phyloP scores from a whole-genome alignment of 2,888 invertebrate species.

The Pediacus dermestoides region DNA sequence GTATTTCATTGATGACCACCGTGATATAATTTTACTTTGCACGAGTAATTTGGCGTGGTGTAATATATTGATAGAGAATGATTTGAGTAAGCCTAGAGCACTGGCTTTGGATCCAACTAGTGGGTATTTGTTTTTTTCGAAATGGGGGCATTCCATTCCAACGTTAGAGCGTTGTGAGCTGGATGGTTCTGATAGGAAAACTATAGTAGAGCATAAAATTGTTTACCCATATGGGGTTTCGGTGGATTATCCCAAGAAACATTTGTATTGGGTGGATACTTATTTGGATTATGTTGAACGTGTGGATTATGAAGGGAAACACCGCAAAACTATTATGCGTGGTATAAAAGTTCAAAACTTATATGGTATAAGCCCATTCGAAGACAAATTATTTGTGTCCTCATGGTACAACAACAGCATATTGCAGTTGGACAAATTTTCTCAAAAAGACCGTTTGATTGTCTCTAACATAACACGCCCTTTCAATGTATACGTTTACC shows the following conservation, averaged over 20 bases:
- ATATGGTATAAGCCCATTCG: slow-evolving; percentile 70
- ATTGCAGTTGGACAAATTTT: slow-evolving; percentile 59
- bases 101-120: slow-evolving; percentile 75
- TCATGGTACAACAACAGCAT: slow-evolving; percentile 67
- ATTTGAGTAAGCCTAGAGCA: slow-evolving; percentile 61
- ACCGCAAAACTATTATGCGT: slow-evolving; percentile 59
- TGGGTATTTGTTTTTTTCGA: slow-evolving; percentile 73
- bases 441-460: slow-evolving; percentile 51
- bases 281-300: slow-evolving; percentile 77
- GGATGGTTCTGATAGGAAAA: slow-evolving; percentile 59
- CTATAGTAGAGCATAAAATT: slow-evolving; percentile 65
- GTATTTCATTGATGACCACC: slow-evolving; percentile 65
- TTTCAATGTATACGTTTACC: slow-evolving; percentile 67
- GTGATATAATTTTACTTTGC: slow-evolving; percentile 36
- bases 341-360: slow-evolving; percentile 60
- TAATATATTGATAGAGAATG: slow-evolving; percentile 64
- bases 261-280: slow-evolving; percentile 77
- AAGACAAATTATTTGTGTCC: slow-evolving; percentile 69
- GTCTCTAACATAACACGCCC: slow-evolving; percentile 57
- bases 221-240: slow-evolving; percentile 74
- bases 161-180: slow-evolving; percentile 63
- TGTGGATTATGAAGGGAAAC: slow-evolving; percentile 70
- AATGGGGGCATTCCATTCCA: slow-evolving; percentile 64
- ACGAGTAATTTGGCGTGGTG: slow-evolving; percentile 60
- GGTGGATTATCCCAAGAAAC: slow-evolving; percentile 66